phyloP scores from a whole-genome alignment of 1,140 invertebrate genomes.

The Drosophila lini region DNA sequence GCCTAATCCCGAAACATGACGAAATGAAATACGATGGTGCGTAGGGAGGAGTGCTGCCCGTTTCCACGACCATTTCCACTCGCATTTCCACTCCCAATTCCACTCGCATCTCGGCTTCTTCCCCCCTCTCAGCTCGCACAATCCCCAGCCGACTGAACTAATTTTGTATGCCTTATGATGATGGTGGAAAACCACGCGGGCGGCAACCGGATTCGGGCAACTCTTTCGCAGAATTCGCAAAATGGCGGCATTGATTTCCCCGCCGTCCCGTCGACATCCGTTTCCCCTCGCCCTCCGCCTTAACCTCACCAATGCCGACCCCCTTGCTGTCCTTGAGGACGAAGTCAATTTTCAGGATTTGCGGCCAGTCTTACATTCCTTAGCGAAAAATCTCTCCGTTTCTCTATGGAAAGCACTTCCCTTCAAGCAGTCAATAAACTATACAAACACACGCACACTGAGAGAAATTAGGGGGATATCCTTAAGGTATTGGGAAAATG shows the following conservation, averaged over 20 bases:
- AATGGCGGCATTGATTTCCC: slow-evolving; percentile 81
- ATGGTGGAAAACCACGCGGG: slow-evolving; percentile 38
- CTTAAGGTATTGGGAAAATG: no score
- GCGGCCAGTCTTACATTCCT: slow-evolving; percentile 78
- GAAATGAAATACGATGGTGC: slow-evolving; percentile 84
- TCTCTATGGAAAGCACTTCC: slow-evolving; percentile 82
- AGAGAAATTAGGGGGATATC: slow-evolving; percentile 2
- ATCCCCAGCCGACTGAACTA: slow-evolving; percentile 57
- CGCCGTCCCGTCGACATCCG: slow-evolving; percentile 13
- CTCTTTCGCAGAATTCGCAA: slow-evolving; percentile 79
- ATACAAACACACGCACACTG: slow-evolving; percentile 58
- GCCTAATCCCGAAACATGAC: slow-evolving; percentile 84
- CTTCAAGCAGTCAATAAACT: slow-evolving; percentile 83
- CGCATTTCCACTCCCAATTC: slow-evolving; percentile 17
- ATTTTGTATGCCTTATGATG: slow-evolving; percentile 81
- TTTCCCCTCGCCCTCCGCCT: not conserved
- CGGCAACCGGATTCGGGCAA: slow-evolving; percentile 52
- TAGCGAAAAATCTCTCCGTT: slow-evolving; percentile 66
- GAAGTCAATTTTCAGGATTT: slow-evolving; percentile 84
- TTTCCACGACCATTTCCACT: slow-evolving; percentile 10
- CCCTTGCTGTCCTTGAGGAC: slow-evolving; percentile 38
- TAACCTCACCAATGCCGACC: not conserved
- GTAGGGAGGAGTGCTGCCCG: slow-evolving; percentile 59
- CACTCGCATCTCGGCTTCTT: slow-evolving; percentile 11
- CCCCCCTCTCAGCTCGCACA: slow-evolving; percentile 9